Evolutionary conservation across 2,113 vertebrate species (phyloP), one percentile per base, ranked within the genome.

Genomic region (Garra rufa): DNA sequence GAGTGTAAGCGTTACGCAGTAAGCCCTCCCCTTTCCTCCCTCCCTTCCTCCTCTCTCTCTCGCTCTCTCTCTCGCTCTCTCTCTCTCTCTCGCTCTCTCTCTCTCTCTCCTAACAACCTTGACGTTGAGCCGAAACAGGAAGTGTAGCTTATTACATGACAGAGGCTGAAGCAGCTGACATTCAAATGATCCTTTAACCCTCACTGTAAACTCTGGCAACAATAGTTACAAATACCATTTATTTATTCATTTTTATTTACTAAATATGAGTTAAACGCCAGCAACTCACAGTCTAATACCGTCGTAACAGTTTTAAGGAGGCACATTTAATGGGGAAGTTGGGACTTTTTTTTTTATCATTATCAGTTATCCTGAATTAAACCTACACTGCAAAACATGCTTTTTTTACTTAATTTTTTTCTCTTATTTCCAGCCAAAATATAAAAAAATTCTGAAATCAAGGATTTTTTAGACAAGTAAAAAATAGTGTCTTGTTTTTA

Each of bases 21-120:
- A n/a, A 59, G 69, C 30, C 81, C 89, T 82, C 87, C 1, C 9
- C 9, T 9, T 10, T 8, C 6, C 41, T 7, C 34, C 5, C 34
- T 38, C 82, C 74, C 85, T 15, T 24, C 11, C 44, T 28, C 81
- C 1, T 78, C 75, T 44, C 30, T 26, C 44, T 59, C 61, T 65
- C 43, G 85, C 83, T 71, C 67, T 82, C 28, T 19, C 89, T 76
- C 86, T 86, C 90, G 86, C 80, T 82, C 1, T 78, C 70, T 43
- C 30, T 26, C 41, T 59, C 59, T 52, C 38, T 84, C 59, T 63
- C 24, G 5, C 82, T 79, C 76, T 46, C 34, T 34, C 48, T 67
- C 63, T 57, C 41, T 83, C 83, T 75, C 69, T 83, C 26, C 3
- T 24, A 50, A 11, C 15, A 79, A 26, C 61, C 73, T 70, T 83